A percentile compares a stretch with the other conserved stretches of the same genome.
Evolutionary conservation across 1,140 invertebrate species (phyloP).

Genomic region (Apis florea): DNA sequence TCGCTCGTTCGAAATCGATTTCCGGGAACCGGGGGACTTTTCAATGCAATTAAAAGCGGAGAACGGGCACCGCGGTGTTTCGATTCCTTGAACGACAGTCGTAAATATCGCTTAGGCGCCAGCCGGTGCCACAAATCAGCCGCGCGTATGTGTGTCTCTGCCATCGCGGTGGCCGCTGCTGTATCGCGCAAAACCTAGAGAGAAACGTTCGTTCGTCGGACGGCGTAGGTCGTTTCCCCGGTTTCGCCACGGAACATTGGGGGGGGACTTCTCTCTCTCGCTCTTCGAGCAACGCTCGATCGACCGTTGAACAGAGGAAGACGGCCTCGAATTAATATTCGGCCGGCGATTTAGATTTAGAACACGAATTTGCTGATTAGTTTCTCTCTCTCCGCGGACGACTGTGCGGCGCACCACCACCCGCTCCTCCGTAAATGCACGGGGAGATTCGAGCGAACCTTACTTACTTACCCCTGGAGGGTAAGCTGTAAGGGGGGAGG

Average conservation of each 20-base stretch:
- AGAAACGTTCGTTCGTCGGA: slow-evolving; percentile 27
- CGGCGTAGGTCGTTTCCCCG: slow-evolving; percentile 22
- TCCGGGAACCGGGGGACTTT: slow-evolving; percentile 24
- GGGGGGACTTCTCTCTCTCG: not conserved
- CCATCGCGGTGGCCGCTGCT: slow-evolving; percentile 47
- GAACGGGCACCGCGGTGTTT: slow-evolving; percentile 30
- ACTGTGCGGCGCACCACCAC: slow-evolving; percentile 47
- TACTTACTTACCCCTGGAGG: no score
- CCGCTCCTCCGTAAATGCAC: slow-evolving; percentile 52
- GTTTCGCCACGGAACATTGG: not conserved
- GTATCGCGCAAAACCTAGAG: slow-evolving; percentile 67
- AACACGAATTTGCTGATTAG: slow-evolving; percentile 71
- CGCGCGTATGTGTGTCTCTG: slow-evolving; percentile 14
- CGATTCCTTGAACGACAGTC: slow-evolving; percentile 61
- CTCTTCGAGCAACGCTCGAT: not conserved
- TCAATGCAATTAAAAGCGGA: slow-evolving; percentile 46
- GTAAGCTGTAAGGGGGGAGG: slow-evolving; percentile 1
- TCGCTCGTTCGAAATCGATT: slow-evolving; percentile 23
- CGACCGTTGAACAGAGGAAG: not conserved
- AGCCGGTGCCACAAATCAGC: slow-evolving; percentile 63
- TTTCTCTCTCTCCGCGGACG: slow-evolving; percentile 49
- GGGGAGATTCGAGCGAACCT: not conserved
- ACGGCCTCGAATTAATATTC: slow-evolving; percentile 66
- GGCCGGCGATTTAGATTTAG: slow-evolving; percentile 70
- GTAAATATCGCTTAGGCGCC: slow-evolving; percentile 67